phyloP scores from a whole-genome alignment of 2,888 invertebrate species.

The Stictocephala bisonia region DNA sequence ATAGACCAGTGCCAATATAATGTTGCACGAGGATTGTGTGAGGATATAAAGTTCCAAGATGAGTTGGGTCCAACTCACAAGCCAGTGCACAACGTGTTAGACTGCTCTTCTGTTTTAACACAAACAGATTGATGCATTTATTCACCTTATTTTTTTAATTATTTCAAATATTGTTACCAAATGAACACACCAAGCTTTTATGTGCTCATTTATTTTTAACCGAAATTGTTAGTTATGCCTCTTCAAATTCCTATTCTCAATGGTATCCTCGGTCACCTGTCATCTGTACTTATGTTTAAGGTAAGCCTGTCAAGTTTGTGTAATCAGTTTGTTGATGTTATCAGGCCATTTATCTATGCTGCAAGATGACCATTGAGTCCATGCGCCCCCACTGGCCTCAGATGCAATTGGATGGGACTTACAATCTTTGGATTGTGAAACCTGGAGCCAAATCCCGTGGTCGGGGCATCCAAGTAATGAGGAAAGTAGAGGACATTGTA shows the following conservation, averaged over 20 bases:
- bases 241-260: no score
- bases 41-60: no score
- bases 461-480: constrained; percentile 67
- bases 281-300: no score
- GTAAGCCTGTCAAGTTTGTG: no score
- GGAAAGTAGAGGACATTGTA: constrained; percentile 66
- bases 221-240: background rate
- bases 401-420: constrained; percentile 65
- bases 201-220: background rate
- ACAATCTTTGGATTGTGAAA: constrained; percentile 70
- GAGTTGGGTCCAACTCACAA: no score
- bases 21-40: no score
- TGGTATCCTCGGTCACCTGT: no score
- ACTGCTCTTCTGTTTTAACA: no score
- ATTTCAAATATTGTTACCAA: background rate
- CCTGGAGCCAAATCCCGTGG: constrained; percentile 70
- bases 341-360: constrained; percentile 58
- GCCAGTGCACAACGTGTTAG: no score
- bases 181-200: background rate
- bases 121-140: background rate
- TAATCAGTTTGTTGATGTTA: background rate
- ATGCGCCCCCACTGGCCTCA: constrained; percentile 58
- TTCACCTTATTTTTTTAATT: background rate
- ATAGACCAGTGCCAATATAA: no score
- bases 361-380: constrained; percentile 56